Percentiles rank a stretch among this genome's conserved stretches.
phyloP scores from a whole-genome alignment of 2,797 vertebrate genomes.

The Macroramphosus scolopax region DNA sequence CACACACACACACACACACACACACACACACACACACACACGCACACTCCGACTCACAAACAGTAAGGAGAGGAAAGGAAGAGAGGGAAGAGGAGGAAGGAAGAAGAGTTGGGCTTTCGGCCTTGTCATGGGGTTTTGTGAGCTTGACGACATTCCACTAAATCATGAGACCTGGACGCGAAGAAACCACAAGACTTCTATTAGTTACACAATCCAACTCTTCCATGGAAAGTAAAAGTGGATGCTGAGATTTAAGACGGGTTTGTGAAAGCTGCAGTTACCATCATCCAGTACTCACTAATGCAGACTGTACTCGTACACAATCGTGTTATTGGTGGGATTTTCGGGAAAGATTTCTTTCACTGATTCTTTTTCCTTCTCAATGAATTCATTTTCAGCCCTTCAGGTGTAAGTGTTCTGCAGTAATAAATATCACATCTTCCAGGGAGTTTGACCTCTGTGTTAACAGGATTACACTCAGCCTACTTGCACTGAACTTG shows the following conservation, averaged over 20 bases:
- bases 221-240: slow-evolving; percentile 11
- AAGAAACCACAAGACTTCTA: slow-evolving; percentile 71
- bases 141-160: slow-evolving; percentile 30
- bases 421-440: too few species aligned
- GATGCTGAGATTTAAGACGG: slow-evolving; percentile 14
- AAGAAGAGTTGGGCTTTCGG: slow-evolving; percentile 15
- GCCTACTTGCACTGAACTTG: too few species aligned
- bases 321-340: too few species aligned
- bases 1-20: slow-evolving; percentile 20
- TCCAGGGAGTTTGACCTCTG: too few species aligned
- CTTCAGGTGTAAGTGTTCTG: too few species aligned
- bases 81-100: slow-evolving; percentile 1
- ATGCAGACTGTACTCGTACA: too few species aligned
- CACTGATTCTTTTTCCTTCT: too few species aligned
- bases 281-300: background rate
- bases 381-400: too few species aligned
- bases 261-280: slow-evolving; percentile 7
- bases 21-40: slow-evolving; percentile 8
- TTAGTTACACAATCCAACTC: slow-evolving; percentile 53
- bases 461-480: too few species aligned
- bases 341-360: too few species aligned
- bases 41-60: background rate
- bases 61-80: slow-evolving; percentile 4
- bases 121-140: slow-evolving; percentile 66
- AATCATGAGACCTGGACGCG: slow-evolving; percentile 64